Percentiles rank a stretch among this genome's conserved stretches.
Conservation (phyloP, 2,797 vertebrate genomes). For the Falco berigora region DNA sequence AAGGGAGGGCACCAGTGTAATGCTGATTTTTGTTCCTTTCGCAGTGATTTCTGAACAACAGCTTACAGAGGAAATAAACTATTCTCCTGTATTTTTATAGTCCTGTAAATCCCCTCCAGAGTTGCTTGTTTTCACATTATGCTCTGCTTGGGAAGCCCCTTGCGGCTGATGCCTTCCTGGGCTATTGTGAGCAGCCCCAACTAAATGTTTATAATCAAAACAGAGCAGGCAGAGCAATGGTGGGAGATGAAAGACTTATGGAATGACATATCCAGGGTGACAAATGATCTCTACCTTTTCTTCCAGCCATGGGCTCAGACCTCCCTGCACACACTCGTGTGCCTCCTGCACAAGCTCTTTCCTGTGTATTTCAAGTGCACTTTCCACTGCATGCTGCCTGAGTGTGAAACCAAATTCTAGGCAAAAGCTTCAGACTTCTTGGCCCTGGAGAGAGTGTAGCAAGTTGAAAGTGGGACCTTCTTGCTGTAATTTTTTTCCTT, state of each 20-base stretch:
- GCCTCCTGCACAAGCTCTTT: background rate
- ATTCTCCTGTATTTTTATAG: background rate
- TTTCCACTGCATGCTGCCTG: background rate
- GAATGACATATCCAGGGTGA: background rate
- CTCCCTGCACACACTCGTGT: background rate
- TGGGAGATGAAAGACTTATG: background rate
- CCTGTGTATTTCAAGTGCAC: background rate
- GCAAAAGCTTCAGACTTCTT: background rate
- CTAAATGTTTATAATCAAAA: background rate
- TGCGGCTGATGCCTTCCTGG: background rate
- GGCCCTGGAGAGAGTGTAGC: background rate
- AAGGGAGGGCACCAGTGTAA: background rate
- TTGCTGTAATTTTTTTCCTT: background rate
- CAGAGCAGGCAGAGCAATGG: background rate
- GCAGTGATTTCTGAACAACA: background rate
- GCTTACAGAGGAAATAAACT: background rate
- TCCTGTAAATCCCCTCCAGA: background rate
- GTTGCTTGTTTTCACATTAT: background rate
- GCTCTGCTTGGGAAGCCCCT: background rate
- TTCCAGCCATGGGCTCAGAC: background rate
- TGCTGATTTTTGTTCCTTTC: background rate
- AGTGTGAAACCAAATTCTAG: background rate
- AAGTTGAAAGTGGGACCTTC: background rate
- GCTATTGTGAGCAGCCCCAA: background rate
- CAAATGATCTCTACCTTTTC: background rate